phyloP scores from a whole-genome alignment of 1,140 invertebrate genomes.

The Anadara kagoshimensis region DNA sequence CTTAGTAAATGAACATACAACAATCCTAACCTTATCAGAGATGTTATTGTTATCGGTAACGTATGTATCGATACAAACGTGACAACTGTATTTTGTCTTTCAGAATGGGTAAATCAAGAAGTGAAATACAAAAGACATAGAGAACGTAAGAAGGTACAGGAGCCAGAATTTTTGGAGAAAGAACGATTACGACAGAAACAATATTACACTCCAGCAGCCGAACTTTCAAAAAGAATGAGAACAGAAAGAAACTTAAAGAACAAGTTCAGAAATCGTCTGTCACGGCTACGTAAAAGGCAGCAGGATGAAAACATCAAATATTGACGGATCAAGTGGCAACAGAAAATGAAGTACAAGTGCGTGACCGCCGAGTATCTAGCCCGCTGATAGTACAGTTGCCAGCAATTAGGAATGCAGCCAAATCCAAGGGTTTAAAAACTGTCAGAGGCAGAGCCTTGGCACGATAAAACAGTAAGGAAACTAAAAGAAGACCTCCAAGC shows the following conservation, averaged over 20 bases:
- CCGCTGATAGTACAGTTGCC: background rate
- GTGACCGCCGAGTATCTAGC: background rate
- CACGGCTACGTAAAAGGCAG: background rate
- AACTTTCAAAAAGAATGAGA: background rate
- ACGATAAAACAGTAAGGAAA: too few species aligned
- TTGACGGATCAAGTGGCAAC: background rate
- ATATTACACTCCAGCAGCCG: constrained; percentile 6
- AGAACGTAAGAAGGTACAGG: constrained; percentile 10
- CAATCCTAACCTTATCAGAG: too few species aligned
- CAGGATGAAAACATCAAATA: background rate
- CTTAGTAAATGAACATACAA: too few species aligned
- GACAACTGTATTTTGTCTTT: too few species aligned
- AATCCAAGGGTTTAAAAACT: too few species aligned
- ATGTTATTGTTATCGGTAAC: too few species aligned
- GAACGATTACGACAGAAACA: background rate
- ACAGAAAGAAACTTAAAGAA: constrained; percentile 3
- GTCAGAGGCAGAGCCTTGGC: too few species aligned
- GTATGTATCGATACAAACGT: too few species aligned
- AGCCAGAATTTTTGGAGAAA: constrained; percentile 5
- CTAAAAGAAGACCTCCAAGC: too few species aligned
- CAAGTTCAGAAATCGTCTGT: background rate
- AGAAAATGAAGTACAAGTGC: background rate
- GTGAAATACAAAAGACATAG: constrained; percentile 5
- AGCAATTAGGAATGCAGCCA: constrained; percentile 13
- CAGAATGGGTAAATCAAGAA: constrained; percentile 14